Conservation (phyloP, 2,113 vertebrate genomes). For the Notarius quadriscutis region DNA sequence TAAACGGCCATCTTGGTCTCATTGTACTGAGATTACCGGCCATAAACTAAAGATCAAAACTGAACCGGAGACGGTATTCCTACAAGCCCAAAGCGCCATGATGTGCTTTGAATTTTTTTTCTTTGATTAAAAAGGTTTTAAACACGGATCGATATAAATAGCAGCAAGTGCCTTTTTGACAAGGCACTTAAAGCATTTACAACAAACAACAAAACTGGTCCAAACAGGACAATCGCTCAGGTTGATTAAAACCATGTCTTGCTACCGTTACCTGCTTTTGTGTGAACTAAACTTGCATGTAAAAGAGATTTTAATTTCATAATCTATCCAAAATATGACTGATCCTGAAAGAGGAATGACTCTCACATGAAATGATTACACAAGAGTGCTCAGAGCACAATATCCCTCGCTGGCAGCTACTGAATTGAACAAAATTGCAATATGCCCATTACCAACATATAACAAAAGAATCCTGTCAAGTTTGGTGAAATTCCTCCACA, state of each 20-base stretch:
- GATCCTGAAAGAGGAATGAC: neutral
- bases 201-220: neutral
- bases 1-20: neutral
- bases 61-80: neutral
- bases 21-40: neutral
- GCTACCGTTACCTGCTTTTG: neutral
- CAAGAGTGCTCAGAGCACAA: too few relatives aligned
- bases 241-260: neutral
- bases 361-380: neutral
- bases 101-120: neutral
- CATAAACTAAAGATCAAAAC: slow-evolving; percentile 6
- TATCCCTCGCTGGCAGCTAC: too few relatives aligned
- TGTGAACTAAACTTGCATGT: neutral
- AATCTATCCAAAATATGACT: neutral
- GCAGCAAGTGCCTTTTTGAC: neutral
- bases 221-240: neutral
- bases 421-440: too few relatives aligned
- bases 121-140: slow-evolving; percentile 1
- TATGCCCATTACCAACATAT: too few relatives aligned
- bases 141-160: neutral
- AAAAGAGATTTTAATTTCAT: neutral
- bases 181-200: neutral
- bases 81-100: neutral
- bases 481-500: too few relatives aligned
- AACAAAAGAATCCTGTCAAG: too few relatives aligned